These are phyloP conservation scores for Chiloscyllium plagiosum DNA, from an alignment of 2,113 vertebrate species.

Conservation along the genomic window DNA sequence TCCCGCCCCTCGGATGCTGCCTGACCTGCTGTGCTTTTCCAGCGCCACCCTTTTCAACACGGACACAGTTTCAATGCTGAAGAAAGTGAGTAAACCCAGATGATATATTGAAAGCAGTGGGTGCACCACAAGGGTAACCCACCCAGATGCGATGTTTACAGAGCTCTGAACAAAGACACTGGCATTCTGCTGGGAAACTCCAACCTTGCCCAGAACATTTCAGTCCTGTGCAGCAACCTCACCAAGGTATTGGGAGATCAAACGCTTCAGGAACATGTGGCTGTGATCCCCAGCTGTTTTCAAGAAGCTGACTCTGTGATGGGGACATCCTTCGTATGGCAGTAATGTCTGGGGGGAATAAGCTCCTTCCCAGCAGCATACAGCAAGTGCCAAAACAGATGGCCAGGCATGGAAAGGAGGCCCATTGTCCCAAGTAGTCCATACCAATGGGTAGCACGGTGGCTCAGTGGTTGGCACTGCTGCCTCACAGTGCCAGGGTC, in stretches of 20 bases:
- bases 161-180: neutral
- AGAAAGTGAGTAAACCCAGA: neutral
- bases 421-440: neutral
- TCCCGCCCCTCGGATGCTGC: too few species aligned
- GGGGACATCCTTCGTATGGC: neutral
- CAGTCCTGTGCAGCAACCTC: neutral
- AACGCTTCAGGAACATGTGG: neutral
- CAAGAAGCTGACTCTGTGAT: neutral
- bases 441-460: neutral
- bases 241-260: neutral
- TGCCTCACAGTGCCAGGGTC: too few species aligned
- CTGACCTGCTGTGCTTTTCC: too few species aligned
- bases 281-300: neutral
- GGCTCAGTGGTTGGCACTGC: too few species aligned
- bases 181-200: neutral
- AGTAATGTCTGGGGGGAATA: neutral
- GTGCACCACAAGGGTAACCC: neutral
- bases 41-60: too few species aligned
- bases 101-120: neutral
- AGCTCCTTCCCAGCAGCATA: neutral
- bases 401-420: neutral
- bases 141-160: neutral
- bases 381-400: too few species aligned
- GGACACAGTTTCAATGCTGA: neutral
- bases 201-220: neutral